A percentile compares a stretch with the other conserved stretches of the same genome.
Conservation (phyloP, 2,113 vertebrate genomes). For the Pseudonaja textilis region DNA sequence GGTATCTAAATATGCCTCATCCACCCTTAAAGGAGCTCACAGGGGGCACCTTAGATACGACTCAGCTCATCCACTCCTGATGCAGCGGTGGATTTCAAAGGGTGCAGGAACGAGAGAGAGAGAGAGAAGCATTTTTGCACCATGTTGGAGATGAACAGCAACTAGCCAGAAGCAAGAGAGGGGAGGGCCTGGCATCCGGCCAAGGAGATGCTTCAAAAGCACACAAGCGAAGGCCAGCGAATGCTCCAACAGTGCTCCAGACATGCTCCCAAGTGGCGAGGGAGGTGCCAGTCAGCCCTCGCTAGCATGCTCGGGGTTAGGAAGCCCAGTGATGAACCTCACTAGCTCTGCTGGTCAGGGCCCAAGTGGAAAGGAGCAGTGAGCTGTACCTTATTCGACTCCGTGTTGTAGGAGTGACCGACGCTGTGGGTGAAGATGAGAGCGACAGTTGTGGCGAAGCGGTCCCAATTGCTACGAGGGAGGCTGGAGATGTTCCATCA, state of each 20-base stretch:
- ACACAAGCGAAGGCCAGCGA: neutral
- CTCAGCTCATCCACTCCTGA: neutral
- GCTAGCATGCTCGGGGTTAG: neutral
- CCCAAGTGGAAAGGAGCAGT: neutral
- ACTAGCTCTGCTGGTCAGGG: neutral
- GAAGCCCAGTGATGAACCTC: neutral
- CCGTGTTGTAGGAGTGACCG: slow-evolving; percentile 89
- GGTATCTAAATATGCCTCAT: neutral
- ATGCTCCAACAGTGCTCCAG: neutral
- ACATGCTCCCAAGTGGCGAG: too few relatives aligned
- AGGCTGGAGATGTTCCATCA: slow-evolving; percentile 80
- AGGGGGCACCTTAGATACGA: neutral
- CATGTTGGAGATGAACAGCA: neutral
- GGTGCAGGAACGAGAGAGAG: neutral
- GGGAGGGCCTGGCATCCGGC: neutral
- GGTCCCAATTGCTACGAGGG: slow-evolving; percentile 86
- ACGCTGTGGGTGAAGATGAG: slow-evolving; percentile 85
- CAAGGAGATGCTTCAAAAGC: neutral
- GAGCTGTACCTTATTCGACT: slow-evolving; percentile 83
- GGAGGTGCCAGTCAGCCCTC: neutral
- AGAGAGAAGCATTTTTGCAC: neutral
- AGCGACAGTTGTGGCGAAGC: slow-evolving; percentile 84
- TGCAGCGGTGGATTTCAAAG: neutral
- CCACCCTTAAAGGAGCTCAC: neutral
- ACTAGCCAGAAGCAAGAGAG: neutral